Base-by-base conservation (phyloP, 2,113 vertebrate species). In the Protobothrops mucrosquamatus region DNA sequence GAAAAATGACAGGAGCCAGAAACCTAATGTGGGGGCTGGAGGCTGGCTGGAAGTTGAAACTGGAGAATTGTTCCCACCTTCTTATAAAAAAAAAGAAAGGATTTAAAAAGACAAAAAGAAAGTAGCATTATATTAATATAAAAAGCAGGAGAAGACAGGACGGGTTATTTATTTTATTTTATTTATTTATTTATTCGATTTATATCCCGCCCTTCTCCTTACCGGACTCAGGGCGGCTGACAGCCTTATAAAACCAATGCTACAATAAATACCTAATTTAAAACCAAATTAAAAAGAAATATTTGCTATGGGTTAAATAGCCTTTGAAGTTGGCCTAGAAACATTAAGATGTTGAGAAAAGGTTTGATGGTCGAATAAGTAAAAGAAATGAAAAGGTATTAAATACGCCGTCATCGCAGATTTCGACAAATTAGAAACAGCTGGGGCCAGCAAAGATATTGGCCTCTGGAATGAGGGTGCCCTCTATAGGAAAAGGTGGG, bases 401-500 rank as follows among this genome's bases (percentile, higher is more conserved):
- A 43, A 81, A 81, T 81, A 43, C 74, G 20, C 2, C 43, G 18
- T 43, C 74, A 81, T 43, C 0, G 3, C 74, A 22, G 34, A 43
- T 39, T 43, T 43, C 18, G 39, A 22, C 43, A 81, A 81, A 81
- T 43, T 81, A 22, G 74, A 81, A 43, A 18, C 74, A 39, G 74
- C 34, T 43, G 74, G 3, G 0, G 74, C 74, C 74, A 43, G 34
- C 34, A 43, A 43, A 43, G 18, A 87, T 43, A 12, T 26, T 69
- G 46, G 34, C 64, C 39, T 14, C 0, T 92, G 93, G 43, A 93
- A 34, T 29, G 55, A 91, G 39, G 85, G 93, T 88, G 95, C 95
- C 95, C 87, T 92, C 96, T 89, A 69, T 89, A 90, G 96, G 94
- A 74, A 61, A 64, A 81, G 18, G 20, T 10, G 57, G 6, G 51